These are phyloP conservation scores for Bagarius yarrelli DNA, from an alignment of 2,113 vertebrate species.

Conservation along the genomic window DNA sequence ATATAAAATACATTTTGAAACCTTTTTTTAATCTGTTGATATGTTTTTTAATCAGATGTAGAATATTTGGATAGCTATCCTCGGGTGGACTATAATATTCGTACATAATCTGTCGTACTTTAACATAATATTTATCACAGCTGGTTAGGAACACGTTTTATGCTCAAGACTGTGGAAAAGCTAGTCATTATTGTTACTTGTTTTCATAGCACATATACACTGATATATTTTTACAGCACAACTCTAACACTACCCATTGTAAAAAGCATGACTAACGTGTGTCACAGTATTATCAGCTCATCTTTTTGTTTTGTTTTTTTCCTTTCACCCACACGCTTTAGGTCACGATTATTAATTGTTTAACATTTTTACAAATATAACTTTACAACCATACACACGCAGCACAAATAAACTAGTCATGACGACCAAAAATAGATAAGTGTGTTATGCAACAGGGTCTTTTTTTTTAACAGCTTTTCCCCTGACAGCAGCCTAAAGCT, in stretches of 20 bases:
- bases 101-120: not conserved
- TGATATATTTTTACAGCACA: not conserved
- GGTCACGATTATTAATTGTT: not conserved
- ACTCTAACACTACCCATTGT: not conserved
- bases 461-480: slow-evolving; percentile 31
- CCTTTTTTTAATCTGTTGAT: too few species aligned
- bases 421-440: slow-evolving; percentile 57
- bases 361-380: not conserved
- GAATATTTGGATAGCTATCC: too few species aligned
- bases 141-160: not conserved
- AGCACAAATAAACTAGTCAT: not conserved
- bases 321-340: not conserved
- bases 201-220: not conserved
- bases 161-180: not conserved
- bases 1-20: not conserved
- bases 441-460: slow-evolving; percentile 71
- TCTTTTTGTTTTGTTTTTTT: not conserved
- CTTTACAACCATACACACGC: not conserved
- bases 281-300: not conserved
- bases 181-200: not conserved
- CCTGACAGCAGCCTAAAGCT: slow-evolving; percentile 66
- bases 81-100: not conserved
- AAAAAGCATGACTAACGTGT: not conserved
- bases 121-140: not conserved
- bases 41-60: not conserved